These are phyloP conservation scores for Chondrosia reniformis DNA, from an alignment of 37 sponge, comb jelly and placozoan genomes.

Conservation along the genomic window DNA sequence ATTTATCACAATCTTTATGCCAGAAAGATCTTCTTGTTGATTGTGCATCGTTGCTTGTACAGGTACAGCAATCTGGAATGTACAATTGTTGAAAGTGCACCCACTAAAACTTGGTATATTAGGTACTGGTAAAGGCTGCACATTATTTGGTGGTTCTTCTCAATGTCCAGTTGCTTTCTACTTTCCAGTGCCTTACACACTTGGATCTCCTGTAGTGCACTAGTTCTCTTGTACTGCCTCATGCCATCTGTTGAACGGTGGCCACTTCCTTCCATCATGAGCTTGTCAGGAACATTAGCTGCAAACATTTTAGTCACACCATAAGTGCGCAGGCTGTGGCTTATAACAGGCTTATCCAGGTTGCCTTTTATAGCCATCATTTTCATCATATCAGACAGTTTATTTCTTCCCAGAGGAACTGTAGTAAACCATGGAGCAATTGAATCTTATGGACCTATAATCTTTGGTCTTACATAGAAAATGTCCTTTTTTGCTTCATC, in stretches of 20 bases:
- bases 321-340: conserved; percentile 14
- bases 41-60: too few relatives aligned
- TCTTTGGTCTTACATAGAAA: conserved; percentile 25
- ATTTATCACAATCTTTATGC: too few relatives aligned
- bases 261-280: conserved; percentile 23
- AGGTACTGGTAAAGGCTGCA: neutral
- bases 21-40: too few relatives aligned
- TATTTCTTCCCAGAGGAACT: conserved; percentile 4
- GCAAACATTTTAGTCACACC: conserved; percentile 19
- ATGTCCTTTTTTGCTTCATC: conserved; percentile 4
- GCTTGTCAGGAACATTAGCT: neutral
- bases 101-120: neutral
- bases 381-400: neutral
- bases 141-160: neutral
- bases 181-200: neutral
- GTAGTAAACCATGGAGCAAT: conserved; percentile 2
- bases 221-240: conserved; percentile 1
- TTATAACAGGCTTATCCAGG: neutral
- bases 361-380: neutral
- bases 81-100: conserved; percentile 17
- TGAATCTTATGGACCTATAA: neutral
- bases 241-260: conserved; percentile 4
- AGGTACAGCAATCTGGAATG: conserved; percentile 8
- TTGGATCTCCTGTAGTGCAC: neutral
- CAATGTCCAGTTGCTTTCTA: neutral